Conservation (phyloP, 2,797 vertebrate species). For the Mus caroli region DNA sequence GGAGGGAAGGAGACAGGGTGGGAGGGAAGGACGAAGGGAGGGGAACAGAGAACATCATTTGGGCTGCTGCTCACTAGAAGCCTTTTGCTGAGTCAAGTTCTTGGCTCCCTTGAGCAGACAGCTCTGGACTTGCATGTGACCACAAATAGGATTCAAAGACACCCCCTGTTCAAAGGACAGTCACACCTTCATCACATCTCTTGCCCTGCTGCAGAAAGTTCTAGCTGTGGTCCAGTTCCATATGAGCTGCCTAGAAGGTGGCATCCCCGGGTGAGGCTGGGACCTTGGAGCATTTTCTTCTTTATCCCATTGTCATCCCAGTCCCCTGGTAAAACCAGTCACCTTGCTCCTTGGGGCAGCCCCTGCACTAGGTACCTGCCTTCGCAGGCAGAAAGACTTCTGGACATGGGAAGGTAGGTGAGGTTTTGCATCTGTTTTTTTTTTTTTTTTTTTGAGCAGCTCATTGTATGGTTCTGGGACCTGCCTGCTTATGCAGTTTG, state of each 20-base stretch:
- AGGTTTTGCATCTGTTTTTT: background rate
- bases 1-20: too few species aligned
- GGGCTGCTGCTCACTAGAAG: background rate
- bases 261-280: background rate
- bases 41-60: background rate
- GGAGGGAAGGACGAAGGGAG: too few species aligned
- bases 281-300: background rate
- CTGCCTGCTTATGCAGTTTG: background rate
- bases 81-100: slow-evolving; percentile 17
- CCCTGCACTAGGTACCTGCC: too few species aligned
- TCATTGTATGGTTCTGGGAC: too few species aligned
- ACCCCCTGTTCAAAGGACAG: slow-evolving; percentile 23
- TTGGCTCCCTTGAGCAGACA: slow-evolving; percentile 11
- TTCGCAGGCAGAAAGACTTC: background rate
- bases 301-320: background rate
- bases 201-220: background rate
- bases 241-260: background rate
- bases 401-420: background rate
- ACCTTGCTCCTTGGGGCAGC: background rate
- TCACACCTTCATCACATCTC: background rate
- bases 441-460: background rate
- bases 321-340: background rate
- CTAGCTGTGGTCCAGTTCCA: background rate
- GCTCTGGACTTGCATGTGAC: slow-evolving; percentile 41
- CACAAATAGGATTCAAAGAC: slow-evolving; percentile 42